Conservation (phyloP, 2,888 invertebrate species). For the Steromphala cineraria region DNA sequence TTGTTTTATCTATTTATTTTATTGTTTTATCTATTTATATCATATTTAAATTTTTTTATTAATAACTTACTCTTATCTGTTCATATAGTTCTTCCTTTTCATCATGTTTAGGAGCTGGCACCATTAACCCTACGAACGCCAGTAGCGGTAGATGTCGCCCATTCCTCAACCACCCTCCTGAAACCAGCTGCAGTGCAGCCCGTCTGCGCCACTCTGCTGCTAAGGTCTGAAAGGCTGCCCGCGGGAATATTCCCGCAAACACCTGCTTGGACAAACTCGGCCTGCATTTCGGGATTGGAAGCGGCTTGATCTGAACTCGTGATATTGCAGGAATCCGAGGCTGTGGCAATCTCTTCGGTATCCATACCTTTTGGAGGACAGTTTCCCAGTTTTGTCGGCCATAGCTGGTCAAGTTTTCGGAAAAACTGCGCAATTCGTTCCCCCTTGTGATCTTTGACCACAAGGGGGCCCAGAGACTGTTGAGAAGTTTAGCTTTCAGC, state of each 20-base stretch:
- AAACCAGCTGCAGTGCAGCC: slow-evolving; percentile 45
- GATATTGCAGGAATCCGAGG: not conserved
- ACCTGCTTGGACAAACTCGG: not conserved
- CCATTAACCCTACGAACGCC: slow-evolving; percentile 50
- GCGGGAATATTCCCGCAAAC: slow-evolving; percentile 35
- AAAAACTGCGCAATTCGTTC: slow-evolving; percentile 14
- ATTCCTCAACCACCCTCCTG: slow-evolving; percentile 15
- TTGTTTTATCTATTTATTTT: too few species aligned
- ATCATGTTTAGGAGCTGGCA: slow-evolving; percentile 33
- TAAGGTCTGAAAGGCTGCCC: slow-evolving; percentile 37
- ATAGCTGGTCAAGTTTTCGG: slow-evolving; percentile 18
- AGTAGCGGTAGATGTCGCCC: slow-evolving; percentile 48
- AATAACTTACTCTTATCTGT: slow-evolving; percentile 46
- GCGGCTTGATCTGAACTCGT: not conserved
- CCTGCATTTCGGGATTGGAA: not conserved
- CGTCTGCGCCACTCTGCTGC: slow-evolving; percentile 45
- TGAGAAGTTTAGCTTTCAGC: slow-evolving; percentile 3
- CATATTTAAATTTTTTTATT: too few species aligned
- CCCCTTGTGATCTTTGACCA: slow-evolving; percentile 31
- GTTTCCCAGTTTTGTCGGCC: slow-evolving; percentile 24
- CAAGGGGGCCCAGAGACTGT: slow-evolving; percentile 30
- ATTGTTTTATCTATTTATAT: too few species aligned
- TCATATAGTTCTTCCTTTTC: slow-evolving; percentile 36
- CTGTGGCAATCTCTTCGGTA: not conserved
- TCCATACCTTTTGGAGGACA: slow-evolving; percentile 11